Evolutionary conservation across 2,888 invertebrate genomes (phyloP), one percentile per base, ranked within the genome.

Genomic region (Loripinus fragilis): DNA sequence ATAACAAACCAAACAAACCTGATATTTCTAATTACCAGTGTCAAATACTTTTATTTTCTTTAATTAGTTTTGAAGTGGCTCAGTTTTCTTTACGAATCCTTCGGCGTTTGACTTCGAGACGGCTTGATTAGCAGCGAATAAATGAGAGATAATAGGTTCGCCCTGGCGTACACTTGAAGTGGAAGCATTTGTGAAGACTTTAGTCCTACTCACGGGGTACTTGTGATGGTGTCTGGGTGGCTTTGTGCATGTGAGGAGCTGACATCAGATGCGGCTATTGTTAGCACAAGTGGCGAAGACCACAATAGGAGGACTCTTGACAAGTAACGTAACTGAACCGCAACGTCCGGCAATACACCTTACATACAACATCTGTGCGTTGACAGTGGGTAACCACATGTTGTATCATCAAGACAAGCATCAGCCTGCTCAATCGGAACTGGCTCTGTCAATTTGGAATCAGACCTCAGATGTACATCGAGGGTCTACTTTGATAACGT

Each of bases 1-100:
- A 28, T 28, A 30, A 45, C 68, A 68, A 55, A 42, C 68, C 60
- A 74, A 74, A 74, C 68, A 74, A 74, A 74, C 41, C 64, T n/a
- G 74, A 74, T 74, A 74, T 68, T 68, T 41, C 69, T 74, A 74
- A 74, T 74, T 74, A 74, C 65, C 55, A 23, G 74, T 74, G 81
- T 81, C 81, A 81, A 78, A 75, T 77, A 70, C 66, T 67, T 80
- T 76, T 76, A 76, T 80, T 80, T 80, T 80, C 80, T 76, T 81
- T 81, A 81, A 81, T 81, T 81, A 81, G 73, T 55, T 78, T 71
- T 81, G 69, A 70, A 81, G 81, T 81, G 75, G 75, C 70, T 78
- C 73, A 71, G 55, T 65, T 78, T 75, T 75, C 78, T 70, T 71
- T 41, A 80, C 74, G 71, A 71, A 74, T 73, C 80, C 80, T 76